A percentile compares a stretch with the other conserved stretches of the same genome.
Evolutionary conservation across 2,888 invertebrate species (phyloP).

Genomic region (Agonopterix arenella): DNA sequence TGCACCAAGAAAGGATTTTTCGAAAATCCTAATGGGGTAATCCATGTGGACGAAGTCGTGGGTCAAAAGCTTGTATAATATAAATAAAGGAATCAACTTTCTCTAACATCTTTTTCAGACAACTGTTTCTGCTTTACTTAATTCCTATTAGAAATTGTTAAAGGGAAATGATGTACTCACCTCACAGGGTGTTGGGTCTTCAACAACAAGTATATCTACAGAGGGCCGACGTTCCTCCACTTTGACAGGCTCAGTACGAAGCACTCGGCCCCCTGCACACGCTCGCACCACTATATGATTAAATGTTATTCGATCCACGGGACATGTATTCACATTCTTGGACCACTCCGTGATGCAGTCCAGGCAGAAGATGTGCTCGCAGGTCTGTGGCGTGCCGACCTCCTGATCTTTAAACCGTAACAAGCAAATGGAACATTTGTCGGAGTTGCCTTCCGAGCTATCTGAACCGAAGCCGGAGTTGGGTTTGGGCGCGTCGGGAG

Average conservation of each 20-base stretch:
- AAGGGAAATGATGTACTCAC: slow-evolving; percentile 33
- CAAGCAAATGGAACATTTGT: slow-evolving; percentile 94
- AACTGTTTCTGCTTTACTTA: too few species aligned
- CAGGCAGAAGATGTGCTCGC: slow-evolving; percentile 93
- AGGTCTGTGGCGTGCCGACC: slow-evolving; percentile 90
- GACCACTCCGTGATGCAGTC: slow-evolving; percentile 96
- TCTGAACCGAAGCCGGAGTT: slow-evolving; percentile 69
- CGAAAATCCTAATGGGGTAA: too few species aligned
- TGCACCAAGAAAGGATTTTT: too few species aligned
- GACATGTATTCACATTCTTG: slow-evolving; percentile 96
- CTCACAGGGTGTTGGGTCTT: slow-evolving; percentile 87
- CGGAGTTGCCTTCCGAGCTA: slow-evolving; percentile 83
- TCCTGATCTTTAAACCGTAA: slow-evolving; percentile 85
- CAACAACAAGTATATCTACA: slow-evolving; percentile 63
- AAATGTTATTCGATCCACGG: slow-evolving; percentile 91
- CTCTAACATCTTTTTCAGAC: too few species aligned
- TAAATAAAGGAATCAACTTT: too few species aligned
- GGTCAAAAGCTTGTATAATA: too few species aligned
- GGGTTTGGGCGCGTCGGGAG: slow-evolving; percentile 17
- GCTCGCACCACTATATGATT: slow-evolving; percentile 85
- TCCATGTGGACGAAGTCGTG: too few species aligned
- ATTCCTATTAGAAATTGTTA: not conserved
- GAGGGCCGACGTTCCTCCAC: slow-evolving; percentile 66
- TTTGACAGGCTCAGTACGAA: slow-evolving; percentile 81
- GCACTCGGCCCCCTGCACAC: slow-evolving; percentile 79